Evolutionary conservation across 2,888 invertebrate species (phyloP), one percentile per base, ranked within the genome.

Genomic region (Trachelus troglodyta): DNA sequence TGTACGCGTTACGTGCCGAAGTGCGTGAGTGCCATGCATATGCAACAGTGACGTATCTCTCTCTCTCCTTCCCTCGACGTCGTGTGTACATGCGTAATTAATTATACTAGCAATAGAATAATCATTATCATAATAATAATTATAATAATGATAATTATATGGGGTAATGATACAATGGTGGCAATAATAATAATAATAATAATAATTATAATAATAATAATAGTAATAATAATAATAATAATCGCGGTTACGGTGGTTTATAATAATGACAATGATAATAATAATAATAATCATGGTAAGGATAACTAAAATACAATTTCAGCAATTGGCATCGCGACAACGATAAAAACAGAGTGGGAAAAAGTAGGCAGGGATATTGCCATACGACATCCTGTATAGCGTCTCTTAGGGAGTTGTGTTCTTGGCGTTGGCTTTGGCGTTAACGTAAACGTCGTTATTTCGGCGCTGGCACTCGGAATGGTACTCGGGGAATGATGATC

Each of bases 101-200:
- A 76, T 83, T 77, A 81, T 76, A 83, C 77, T 81, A 78, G 81
- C 81, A 81, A 79, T 85, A 83, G 81, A 84, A 83, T 84, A 83
- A 85, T 82, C 83, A 84, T 85, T 80, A 81, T 84, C 83, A 79
- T 85, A 84, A 83, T 83, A 83, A 80, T 79, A 83, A 83, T 78
- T 75, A 81, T 76, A 84, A 82, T 79, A 79, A 83, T 83, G 80
- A 78, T 85, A 34, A 71, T 71, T 23, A 56, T 56, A 56, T 2
- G 56, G 56, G 56, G 56, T 56, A 56, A 56, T 56, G 56, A 69
- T 35, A 75, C 69, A 74, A 74, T 69, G 75, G 37, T 78, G 73
- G 80, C 83, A 83, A 80, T 80, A 78, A 77, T 85, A 69, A 74
- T 79, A 78, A 81, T 82, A 76, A 76, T 80, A 82, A 80, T 80